Base-by-base conservation (phyloP, 2,888 invertebrate species). In the Calliscelio sp. region DNA sequence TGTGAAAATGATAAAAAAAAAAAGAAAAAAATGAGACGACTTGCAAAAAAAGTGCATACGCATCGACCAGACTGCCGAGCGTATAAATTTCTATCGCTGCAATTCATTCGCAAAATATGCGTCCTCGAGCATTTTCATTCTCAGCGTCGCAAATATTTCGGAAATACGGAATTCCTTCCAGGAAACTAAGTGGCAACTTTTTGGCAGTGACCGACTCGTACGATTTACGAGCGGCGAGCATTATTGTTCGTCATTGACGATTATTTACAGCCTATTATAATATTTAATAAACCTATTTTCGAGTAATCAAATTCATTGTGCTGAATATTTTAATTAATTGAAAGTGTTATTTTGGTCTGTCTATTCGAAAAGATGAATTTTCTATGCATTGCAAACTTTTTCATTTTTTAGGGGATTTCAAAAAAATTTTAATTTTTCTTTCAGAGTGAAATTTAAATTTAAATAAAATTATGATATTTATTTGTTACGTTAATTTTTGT, bases 101-200 rank as follows among this genome's bases (percentile, higher is more conserved):
- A 24, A 65, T 51, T 65, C 49, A 65, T 32, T 32, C 10, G 24
- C 25, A 38, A 57, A 35, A 57, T 28, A 28, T 28, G 24, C 32
- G 65, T 49, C 65, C 49, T 65, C 49, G 49, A n/a, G n/a, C 22
- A 65, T 49, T 49, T 65, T 65, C 65, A 49, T 32, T 65, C 32
- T 46, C 35, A 16, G 22, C 25, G 44, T 16, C 32, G 44, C 61
- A 51, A 61, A 61, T 61, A 61, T 59, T 51, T 73, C 61, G 73
- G 51, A 49, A 73, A 55, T 10, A 35, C 59, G 73, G 49, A 59
- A 73, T 73, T 73, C 73, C 61, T 73, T 73, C 55, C 55, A 74
- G 41, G 41, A 65, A 49, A 71, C 6, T 28, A n/a, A n/a, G n/a
- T n/a, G 18, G 44, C 46, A 35, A 41, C 35, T 44, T 77, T n/a